Evolutionary conservation across 2,113 vertebrate genomes (phyloP), one percentile per base, ranked within the genome.

Genomic region (Eonycteris spelaea): DNA sequence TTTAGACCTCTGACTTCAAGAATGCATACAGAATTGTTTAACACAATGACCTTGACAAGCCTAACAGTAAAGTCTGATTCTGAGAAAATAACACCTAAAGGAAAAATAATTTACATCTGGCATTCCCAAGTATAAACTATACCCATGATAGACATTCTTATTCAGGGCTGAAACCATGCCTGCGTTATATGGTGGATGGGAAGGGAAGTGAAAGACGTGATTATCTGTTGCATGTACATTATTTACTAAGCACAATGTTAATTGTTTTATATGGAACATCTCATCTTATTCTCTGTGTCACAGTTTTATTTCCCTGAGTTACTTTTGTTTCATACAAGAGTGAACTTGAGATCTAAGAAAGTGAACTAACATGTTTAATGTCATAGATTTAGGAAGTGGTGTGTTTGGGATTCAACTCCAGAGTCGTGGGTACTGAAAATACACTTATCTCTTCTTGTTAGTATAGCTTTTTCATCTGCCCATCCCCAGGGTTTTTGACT

Each of bases 1-100:
- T 65, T 94, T 95, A 96, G 91, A 96, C 26, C 79, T 93, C 91
- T 96, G 85, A 92, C 92, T 97, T 75, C 30, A 89, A 67, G 82
- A 95, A 94, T n/a, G 67, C 51, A 43, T 8, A 57, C 30, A 89
- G 95, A 93, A 94, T 80, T 92, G 33, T 79, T 97, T 95, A 96
- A 86, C 61, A 77, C 78, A 84, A 19, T 93, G 95, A 96, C 93
- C 92, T 97, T 93, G 91, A 79, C 5, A 16, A 93, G 59, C 33
- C n/a, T 84, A 65, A 70, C 3, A n/a, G 73, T 45, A 13, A 94
- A 90, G 48, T 40, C 51, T 86, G 63, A 95, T 70, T 92, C 53
- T 92, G 79, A 95, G 65, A 96, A 90, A 96, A 74, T 93, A 71
- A 92, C 79, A 93, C 28, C 67, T 93, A 80, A 68, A 90, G 82